Evolutionary conservation across 2,797 vertebrate genomes (phyloP).

Genomic region (Lithobates pipiens): DNA sequence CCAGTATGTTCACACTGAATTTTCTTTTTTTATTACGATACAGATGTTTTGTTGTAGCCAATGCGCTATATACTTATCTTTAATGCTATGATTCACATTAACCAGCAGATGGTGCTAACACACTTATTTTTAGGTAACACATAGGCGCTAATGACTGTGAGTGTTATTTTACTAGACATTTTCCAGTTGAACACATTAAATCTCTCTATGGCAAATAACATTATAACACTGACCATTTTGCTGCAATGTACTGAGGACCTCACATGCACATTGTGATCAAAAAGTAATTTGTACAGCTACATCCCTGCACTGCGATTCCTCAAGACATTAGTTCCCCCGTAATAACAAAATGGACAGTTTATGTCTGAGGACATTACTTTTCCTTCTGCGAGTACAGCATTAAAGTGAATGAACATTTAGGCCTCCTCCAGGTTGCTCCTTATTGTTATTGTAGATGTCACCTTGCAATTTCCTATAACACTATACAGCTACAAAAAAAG

Average conservation of each 20-base stretch:
- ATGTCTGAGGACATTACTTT: not conserved
- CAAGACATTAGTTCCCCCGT: constrained; percentile 1
- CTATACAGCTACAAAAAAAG: too few relatives aligned
- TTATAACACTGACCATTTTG: constrained; percentile 18
- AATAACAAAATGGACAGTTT: constrained; percentile 1
- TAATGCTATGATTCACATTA: not conserved
- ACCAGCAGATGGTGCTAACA: constrained; percentile 72
- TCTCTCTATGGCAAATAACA: constrained; percentile 15
- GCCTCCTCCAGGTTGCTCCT: not conserved
- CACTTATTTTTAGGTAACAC: not conserved
- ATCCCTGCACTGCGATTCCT: not conserved
- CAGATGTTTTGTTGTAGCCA: too few relatives aligned
- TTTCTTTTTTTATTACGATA: not conserved
- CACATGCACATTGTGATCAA: not conserved
- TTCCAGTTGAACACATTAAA: constrained; percentile 1
- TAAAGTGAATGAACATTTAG: not conserved
- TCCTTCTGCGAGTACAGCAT: not conserved
- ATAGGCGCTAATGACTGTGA: not conserved
- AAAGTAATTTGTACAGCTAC: constrained; percentile 15
- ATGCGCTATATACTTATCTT: too few relatives aligned
- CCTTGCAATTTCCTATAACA: not conserved
- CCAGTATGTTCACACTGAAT: too few relatives aligned
- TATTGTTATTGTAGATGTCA: not conserved
- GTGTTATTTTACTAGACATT: constrained; percentile 12
- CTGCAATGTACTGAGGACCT: not conserved